Evolutionary conservation across 2,113 vertebrate species (phyloP).

Genomic region (Neolamprologus tretocephalus): DNA sequence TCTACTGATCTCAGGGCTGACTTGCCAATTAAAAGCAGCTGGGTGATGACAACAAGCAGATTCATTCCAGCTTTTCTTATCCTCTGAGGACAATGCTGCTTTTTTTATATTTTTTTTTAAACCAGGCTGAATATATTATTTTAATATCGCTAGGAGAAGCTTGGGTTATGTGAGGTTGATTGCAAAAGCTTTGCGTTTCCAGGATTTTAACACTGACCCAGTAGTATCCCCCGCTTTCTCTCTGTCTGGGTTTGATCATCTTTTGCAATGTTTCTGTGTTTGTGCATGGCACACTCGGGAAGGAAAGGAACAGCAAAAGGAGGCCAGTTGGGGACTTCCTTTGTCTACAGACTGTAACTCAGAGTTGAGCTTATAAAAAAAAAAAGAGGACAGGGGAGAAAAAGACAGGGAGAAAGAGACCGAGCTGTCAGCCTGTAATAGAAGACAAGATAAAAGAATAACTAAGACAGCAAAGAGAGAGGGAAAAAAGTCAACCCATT

Average conservation of each 20-base stretch:
- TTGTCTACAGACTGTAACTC: constrained; percentile 54
- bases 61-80: neutral
- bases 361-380: neutral
- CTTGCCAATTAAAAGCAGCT: neutral
- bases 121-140: neutral
- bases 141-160: neutral
- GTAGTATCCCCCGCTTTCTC: neutral
- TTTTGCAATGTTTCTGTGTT: neutral
- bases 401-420: neutral
- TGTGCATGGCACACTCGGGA: neutral
- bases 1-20: neutral
- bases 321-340: constrained; percentile 42
- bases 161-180: neutral
- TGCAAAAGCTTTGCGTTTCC: neutral
- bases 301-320: neutral
- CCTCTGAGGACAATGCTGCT: neutral
- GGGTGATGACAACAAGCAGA: neutral
- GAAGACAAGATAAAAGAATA: neutral
- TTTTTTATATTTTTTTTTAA: neutral
- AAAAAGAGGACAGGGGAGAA: neutral
- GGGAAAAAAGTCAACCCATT: neutral
- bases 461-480: neutral
- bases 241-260: neutral
- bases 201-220: neutral
- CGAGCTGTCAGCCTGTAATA: neutral